phyloP scores from a whole-genome alignment of 2,888 invertebrate species.

The Labia minor region DNA sequence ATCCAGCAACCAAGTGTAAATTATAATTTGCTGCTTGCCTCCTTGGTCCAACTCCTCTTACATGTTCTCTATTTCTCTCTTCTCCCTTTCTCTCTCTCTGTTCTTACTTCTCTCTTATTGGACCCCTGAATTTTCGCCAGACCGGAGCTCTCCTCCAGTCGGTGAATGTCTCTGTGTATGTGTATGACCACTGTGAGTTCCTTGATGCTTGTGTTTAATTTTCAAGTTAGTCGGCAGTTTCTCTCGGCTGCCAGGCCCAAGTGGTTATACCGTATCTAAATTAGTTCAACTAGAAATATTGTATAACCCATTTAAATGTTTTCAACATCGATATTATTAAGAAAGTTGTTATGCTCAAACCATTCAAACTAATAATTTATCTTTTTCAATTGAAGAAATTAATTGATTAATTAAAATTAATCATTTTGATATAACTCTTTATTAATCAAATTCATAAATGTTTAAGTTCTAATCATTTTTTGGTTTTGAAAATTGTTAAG shows the following conservation, averaged over 20 bases:
- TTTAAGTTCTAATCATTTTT: too few species aligned
- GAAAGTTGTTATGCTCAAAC: too few species aligned
- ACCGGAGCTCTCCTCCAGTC: background rate
- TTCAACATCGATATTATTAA: too few species aligned
- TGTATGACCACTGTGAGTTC: background rate
- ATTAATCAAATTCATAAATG: too few species aligned
- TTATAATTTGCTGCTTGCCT: background rate
- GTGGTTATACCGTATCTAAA: conserved; percentile 1
- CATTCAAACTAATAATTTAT: too few species aligned
- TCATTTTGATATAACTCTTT: too few species aligned
- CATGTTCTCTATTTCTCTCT: background rate
- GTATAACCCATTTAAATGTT: background rate
- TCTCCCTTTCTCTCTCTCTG: background rate
- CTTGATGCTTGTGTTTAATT: conserved; percentile 13
- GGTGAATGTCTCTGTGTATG: background rate
- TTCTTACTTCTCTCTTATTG: background rate
- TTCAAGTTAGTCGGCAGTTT: conserved; percentile 13
- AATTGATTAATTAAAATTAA: too few species aligned
- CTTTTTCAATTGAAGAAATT: too few species aligned
- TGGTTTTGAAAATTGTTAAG: too few species aligned
- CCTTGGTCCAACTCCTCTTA: conserved; percentile 8
- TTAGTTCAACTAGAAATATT: conserved; percentile 13
- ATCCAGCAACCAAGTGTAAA: background rate
- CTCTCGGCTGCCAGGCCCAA: conserved; percentile 4
- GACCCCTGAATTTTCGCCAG: background rate